A percentile compares a stretch with the other conserved stretches of the same genome.
Conservation (phyloP, 2,113 vertebrate species). For the Melanotaenia duboulayi region DNA sequence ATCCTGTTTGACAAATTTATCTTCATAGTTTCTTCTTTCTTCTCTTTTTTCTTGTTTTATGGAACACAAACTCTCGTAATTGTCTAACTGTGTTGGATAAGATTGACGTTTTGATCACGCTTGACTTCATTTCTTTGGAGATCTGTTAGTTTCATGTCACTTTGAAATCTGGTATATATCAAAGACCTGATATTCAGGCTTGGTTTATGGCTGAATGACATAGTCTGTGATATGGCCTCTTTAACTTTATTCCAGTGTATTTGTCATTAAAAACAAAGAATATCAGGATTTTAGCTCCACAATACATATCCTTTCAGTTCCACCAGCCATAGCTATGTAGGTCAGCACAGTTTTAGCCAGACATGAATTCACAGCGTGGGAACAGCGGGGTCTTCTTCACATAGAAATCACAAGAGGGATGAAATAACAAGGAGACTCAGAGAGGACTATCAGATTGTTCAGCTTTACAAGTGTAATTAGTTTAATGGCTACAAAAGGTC, state of each 20-base stretch:
- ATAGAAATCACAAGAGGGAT: not conserved
- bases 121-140: slow-evolving; percentile 7
- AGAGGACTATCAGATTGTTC: slow-evolving; percentile 1
- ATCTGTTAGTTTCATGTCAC: not conserved
- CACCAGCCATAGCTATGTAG: not conserved
- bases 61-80: not conserved
- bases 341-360: not conserved
- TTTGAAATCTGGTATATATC: slow-evolving; percentile 19
- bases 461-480: slow-evolving; percentile 38
- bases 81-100: slow-evolving; percentile 3
- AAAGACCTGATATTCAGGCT: not conserved
- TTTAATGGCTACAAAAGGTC: slow-evolving; percentile 29
- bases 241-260: not conserved
- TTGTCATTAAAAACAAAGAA: rapidly evolving
- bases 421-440: not conserved
- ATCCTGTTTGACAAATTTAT: not conserved
- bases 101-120: slow-evolving; percentile 12
- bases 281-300: not conserved
- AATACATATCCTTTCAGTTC: not conserved
- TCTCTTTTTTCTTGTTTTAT: not conserved
- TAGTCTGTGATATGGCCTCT: not conserved
- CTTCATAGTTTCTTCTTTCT: not conserved
- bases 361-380: not conserved
- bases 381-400: not conserved
- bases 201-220: not conserved